Evolutionary conservation across 2,113 vertebrate genomes (phyloP), one percentile per base, ranked within the genome.

Genomic region (Erythrolamprus reginae): DNA sequence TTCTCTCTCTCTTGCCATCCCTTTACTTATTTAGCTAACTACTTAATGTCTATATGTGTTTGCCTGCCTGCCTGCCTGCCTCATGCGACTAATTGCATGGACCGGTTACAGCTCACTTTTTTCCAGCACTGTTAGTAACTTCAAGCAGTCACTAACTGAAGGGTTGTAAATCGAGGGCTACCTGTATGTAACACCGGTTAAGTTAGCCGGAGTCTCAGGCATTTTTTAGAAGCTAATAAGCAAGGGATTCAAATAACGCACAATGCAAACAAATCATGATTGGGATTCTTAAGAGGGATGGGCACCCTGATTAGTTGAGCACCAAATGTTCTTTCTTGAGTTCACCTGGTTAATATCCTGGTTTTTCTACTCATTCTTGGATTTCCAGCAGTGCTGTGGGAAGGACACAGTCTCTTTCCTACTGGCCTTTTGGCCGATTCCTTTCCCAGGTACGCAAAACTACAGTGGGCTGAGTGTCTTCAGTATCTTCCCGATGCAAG

Each of bases 391-490:
- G 52, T 56, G 52, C 23, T 26, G 1, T 45, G 5, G 58, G n/a
- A 88, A 28, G 24, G 26, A 0, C 24, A 13, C 45, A 0, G n/a
- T 38, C 52, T 42, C 52, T 82, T 53, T 53, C 7, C 6, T 38
- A 17, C 33, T 15, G 50, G 5, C 5, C 33, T 4, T 38, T 24
- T 51, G 4, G 28, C 3, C 6, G 0, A 45, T 84, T 51, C 93
- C 52, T 89, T 93, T 92, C 4, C 0, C 95, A 99, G 99, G 98
- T 91, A 97, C 97, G 0, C 98, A 99, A 94, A 99, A 99, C 95
- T 94, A 97, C 93, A 98, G 45, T 0, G 98, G 98, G 38, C 94
- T 97, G 82, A 98, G 98, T 55, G 98, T 98, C 89, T 99, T 99
- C 97, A 97, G 96, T 0, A 93, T 97, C 33, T 89, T 65, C 70